A percentile compares a stretch with the other conserved stretches of the same genome.
Conservation (phyloP, 2,797 vertebrate genomes). For the Cyprinella venusta region DNA sequence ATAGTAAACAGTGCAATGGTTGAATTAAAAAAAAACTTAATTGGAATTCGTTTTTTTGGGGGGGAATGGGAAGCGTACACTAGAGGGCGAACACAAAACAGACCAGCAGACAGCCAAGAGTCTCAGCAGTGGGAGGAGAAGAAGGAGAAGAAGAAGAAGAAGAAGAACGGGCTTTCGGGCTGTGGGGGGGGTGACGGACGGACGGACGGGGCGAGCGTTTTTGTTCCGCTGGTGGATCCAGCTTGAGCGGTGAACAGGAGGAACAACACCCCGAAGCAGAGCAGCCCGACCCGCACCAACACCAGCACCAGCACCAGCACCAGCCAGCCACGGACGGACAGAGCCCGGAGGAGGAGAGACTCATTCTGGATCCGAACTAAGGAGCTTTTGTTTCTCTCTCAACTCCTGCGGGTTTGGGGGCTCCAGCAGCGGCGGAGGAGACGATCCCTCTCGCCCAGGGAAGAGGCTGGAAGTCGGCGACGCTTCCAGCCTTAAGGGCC, state of each 20-base stretch:
- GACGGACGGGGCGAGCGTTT: constrained; percentile 35
- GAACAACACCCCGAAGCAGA: constrained; percentile 65
- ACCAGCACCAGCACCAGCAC: constrained; percentile 32
- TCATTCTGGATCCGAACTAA: constrained; percentile 60
- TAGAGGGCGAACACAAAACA: constrained; percentile 35
- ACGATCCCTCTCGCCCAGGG: constrained; percentile 71
- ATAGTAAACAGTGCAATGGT: no score
- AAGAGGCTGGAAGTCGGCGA: constrained; percentile 79
- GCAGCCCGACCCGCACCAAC: constrained; percentile 51
- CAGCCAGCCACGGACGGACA: constrained; percentile 21
- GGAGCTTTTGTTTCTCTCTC: constrained; percentile 68
- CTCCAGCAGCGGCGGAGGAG: constrained; percentile 72
- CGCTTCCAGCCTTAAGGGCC: constrained; percentile 77
- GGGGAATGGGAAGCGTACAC: constrained; percentile 1
- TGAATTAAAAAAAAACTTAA: no score
- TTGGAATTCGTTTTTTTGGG: constrained; percentile 22
- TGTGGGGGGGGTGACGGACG: constrained; percentile 56
- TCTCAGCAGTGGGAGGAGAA: constrained; percentile 57
- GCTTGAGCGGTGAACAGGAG: constrained; percentile 74
- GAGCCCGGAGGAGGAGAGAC: constrained; percentile 55
- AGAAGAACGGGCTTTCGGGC: constrained; percentile 71
- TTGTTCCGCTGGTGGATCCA: constrained; percentile 77
- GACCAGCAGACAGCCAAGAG: constrained; percentile 56
- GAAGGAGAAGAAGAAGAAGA: constrained; percentile 63
- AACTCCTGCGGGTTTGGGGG: constrained; percentile 73